Evolutionary conservation across 53 echinoderm and acorn worm genomes (phyloP), one percentile per base, ranked within the genome.

Genomic region (Echinarachnius parma): DNA sequence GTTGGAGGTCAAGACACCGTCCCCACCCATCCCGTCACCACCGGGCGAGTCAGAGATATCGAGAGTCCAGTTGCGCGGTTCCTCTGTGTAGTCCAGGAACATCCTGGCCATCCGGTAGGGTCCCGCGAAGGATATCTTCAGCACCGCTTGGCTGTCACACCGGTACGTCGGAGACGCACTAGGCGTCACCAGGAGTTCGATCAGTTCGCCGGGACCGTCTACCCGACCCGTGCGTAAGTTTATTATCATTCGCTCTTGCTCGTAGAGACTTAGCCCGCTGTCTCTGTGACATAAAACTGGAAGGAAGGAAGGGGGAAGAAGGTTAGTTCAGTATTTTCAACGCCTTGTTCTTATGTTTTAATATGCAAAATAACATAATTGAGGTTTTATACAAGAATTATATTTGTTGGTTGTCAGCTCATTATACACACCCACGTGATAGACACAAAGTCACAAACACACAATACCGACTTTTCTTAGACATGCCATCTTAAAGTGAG

Each of bases 1-100:
- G 62, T 90, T 90, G 4, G 87, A 76, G 31, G 77, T 86, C 11
- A 22, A 25, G 20, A 82, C 88, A 14, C 82, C 86, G 62, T 82
- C 85, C 2, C 98, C 98, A 15, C 98, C 98, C 66, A 88, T 92
- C 19, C 98, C 98, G 62, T 98, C 83, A 5, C 88, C 98, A 18
- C 85, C 83, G 27, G 83, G 45, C 10, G 92, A 98, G 67, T 98
- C 92, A 0, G 98, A 92, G 27, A 92, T 77, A 39, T 98, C 98
- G 20, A 98, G 31, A 1, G 98, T 98, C 98, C 98, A 98, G 31
- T 80, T 85, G 13, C 79, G 39, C 5, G 98, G 98, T 27, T 64
- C 65, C 36, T 82, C 90, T 9, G 49, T 76, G 68, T 92, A 98
- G 23, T 88, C 79, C 28, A 98, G 79, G 18, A 85, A 79, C 5